A percentile compares a stretch with the other conserved stretches of the same genome.
These are phyloP conservation scores for Nycticebus coucang DNA, from an alignment of 2,113 vertebrate species.

Conservation along the genomic window DNA sequence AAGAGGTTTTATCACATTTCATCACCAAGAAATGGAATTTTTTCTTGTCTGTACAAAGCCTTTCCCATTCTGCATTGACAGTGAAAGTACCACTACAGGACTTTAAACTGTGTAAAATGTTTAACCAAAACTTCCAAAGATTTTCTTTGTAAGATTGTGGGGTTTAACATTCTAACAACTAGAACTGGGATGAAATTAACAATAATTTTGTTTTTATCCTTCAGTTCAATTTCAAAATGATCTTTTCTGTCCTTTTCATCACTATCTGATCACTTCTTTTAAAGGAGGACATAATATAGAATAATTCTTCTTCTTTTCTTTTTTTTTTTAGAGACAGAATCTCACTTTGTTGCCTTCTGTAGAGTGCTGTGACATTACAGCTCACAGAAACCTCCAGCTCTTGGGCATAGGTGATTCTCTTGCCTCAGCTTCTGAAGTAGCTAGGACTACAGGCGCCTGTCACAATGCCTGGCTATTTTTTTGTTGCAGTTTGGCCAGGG, in stretches of 20 bases:
- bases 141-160: background rate
- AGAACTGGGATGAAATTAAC: slow-evolving; percentile 7
- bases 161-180: slow-evolving; percentile 33
- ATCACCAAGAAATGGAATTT: slow-evolving; percentile 55
- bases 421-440: no score
- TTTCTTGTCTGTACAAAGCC: slow-evolving; percentile 36
- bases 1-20: slow-evolving; percentile 43
- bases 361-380: no score
- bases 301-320: background rate
- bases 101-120: slow-evolving; percentile 16
- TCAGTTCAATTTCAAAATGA: background rate
- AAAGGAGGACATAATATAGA: background rate
- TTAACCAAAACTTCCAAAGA: background rate
- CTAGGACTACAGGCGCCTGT: no score
- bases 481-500: no score
- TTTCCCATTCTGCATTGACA: slow-evolving; percentile 21
- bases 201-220: background rate
- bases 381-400: no score
- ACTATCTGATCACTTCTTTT: background rate
- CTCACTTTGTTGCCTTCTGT: no score
- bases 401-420: background rate
- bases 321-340: no score
- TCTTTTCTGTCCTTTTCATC: slow-evolving; percentile 19
- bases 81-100: slow-evolving; percentile 71
- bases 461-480: no score